A percentile compares a stretch with the other conserved stretches of the same genome.
These are phyloP conservation scores for Fringilla coelebs DNA, from an alignment of 2,797 vertebrate genomes.

Conservation along the genomic window DNA sequence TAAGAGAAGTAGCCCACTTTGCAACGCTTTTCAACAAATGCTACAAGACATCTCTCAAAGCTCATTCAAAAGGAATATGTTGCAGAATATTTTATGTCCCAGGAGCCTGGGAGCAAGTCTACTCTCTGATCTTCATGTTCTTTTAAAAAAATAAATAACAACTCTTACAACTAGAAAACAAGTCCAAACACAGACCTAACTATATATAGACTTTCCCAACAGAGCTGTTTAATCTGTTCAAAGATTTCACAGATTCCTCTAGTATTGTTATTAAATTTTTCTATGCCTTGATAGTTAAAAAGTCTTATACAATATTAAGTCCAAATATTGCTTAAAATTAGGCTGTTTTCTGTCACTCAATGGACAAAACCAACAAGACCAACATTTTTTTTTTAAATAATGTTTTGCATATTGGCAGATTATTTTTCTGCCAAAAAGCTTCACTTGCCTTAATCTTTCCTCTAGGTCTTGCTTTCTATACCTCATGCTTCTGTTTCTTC, in stretches of 20 bases:
- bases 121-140: not conserved
- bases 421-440: not conserved
- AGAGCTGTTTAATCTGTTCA: not conserved
- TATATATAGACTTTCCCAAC: not conserved
- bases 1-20: conserved; percentile 66
- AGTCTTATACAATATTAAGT: not conserved
- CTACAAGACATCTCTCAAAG: not conserved
- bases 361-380: not conserved
- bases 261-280: not conserved
- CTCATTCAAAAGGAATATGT: not conserved
- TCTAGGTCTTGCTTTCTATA: not conserved
- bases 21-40: not conserved
- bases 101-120: not conserved
- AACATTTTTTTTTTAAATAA: not conserved
- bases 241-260: not conserved
- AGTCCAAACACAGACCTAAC: not conserved
- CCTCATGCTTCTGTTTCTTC: not conserved
- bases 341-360: not conserved
- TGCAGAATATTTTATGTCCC: not conserved
- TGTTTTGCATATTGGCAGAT: not conserved
- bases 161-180: not conserved
- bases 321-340: not conserved
- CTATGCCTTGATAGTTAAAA: not conserved
- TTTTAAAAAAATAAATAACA: not conserved
- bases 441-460: not conserved